Evolutionary conservation across 2,797 vertebrate genomes (phyloP), one percentile per base, ranked within the genome.

Genomic region (Sternarchorhynchus goeldii): DNA sequence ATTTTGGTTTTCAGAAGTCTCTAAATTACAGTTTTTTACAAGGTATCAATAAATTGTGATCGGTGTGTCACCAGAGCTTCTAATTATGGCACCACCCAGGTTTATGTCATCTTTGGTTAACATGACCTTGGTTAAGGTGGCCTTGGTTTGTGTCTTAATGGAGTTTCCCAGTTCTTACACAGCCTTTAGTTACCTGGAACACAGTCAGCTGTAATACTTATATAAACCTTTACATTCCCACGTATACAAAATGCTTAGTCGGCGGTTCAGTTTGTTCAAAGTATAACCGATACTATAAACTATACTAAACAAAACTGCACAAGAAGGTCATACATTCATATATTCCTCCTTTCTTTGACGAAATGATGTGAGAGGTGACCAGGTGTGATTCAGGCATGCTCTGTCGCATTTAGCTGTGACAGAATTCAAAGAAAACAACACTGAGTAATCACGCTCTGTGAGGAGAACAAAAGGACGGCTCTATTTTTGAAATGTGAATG

Each of bases 311-410:
- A 50, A 50, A 50, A 14, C 10, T 16, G 20, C 12, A 64, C 3
- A 29, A 12, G 14, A 50, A 50, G 10, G 45, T 50, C 45, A 50
- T 50, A 12, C 14, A 50, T 50, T 50, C 45, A 76, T 56, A 14
- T 39, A 53, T 76, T 66, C 20, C 6, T 34, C 10, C 41, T 88
- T 66, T 77, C 60, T 73, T 75, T 81, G 36, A 25, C 57, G 4
- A 73, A 87, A 87, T 83, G 81, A 84, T 90, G 90, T 88, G 82
- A 89, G 90, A 90, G 86, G 89, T 86, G 62, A 76, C 59, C 70
- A 34, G 59, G 79, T 83, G 72, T 88, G 87, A 91, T 81, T 90
- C 80, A 88, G 71, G 36, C 77, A 80, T 68, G 83, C 21, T 77
- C 53, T 78, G 73, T 55, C 31, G 76, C 36, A 16, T 73, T 25